A percentile compares a stretch with the other conserved stretches of the same genome.
Conservation (phyloP, 2,888 invertebrate species). For the Dicycla oo region DNA sequence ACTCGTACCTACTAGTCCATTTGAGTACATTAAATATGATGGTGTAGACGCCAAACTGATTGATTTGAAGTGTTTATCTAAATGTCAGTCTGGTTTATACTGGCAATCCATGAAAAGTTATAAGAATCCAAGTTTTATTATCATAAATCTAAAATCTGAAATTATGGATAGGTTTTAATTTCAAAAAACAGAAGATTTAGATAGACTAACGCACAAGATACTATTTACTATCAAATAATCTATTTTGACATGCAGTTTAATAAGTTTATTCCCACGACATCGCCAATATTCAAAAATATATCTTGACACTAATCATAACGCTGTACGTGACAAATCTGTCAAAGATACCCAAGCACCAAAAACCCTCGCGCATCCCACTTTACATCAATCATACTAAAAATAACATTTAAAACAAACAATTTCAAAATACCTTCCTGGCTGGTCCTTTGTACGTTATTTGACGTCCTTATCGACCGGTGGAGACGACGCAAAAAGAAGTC, state of each 20-base stretch:
- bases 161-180: not conserved
- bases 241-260: not conserved
- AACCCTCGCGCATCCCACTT: slow-evolving; percentile 19
- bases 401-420: slow-evolving; percentile 63
- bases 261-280: not conserved
- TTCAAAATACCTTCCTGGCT: slow-evolving; percentile 38
- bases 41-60: slow-evolving; percentile 7
- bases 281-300: slow-evolving; percentile 23
- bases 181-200: not conserved
- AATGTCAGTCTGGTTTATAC: slow-evolving; percentile 12
- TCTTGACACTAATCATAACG: slow-evolving; percentile 16
- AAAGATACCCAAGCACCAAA: slow-evolving; percentile 6
- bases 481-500: slow-evolving; percentile 64
- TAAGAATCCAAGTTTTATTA: not conserved
- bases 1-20: not conserved
- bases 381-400: slow-evolving; percentile 58
- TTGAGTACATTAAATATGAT: slow-evolving; percentile 30
- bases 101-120: slow-evolving; percentile 11
- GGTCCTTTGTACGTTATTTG: slow-evolving; percentile 64
- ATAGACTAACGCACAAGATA: not conserved
- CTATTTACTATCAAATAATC: not conserved
- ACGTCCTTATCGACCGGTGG: slow-evolving; percentile 71
- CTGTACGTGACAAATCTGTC: slow-evolving; percentile 25
- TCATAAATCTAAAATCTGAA: not conserved
- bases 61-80: slow-evolving; percentile 44